These are phyloP conservation scores for Leptoteleia sp. DNA, from an alignment of 1,140 invertebrate species.

Conservation along the genomic window DNA sequence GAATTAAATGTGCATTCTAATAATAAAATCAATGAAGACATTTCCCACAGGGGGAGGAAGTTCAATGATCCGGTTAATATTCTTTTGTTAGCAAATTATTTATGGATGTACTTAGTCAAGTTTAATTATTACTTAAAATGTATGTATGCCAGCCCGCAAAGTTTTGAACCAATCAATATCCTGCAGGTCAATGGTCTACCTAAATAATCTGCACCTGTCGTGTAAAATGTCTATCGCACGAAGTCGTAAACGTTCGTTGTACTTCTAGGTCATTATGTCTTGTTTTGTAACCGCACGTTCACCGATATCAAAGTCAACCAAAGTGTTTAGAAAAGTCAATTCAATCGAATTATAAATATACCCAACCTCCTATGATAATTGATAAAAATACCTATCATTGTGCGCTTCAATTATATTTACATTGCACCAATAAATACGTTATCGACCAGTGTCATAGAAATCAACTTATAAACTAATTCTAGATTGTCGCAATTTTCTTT, in stretches of 20 bases:
- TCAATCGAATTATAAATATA: too few relatives aligned
- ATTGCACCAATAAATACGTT: too few relatives aligned
- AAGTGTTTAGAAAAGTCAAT: too few relatives aligned
- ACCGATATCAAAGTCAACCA: background rate
- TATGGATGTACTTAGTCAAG: background rate
- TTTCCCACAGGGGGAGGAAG: background rate
- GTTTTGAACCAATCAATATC: conserved; percentile 53
- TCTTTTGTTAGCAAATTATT: conserved; percentile 11
- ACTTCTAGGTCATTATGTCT: conserved; percentile 35
- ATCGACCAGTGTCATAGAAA: too few relatives aligned
- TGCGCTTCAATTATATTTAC: background rate
- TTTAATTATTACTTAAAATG: conserved; percentile 28
- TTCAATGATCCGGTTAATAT: conserved; percentile 17
- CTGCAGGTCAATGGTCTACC: conserved; percentile 49
- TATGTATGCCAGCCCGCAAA: conserved; percentile 11
- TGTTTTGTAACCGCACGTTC: conserved; percentile 6
- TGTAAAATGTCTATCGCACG: conserved; percentile 34
- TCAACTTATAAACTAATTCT: too few relatives aligned
- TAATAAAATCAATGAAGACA: conserved; percentile 6
- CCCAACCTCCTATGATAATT: background rate
- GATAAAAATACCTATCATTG: background rate
- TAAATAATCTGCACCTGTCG: conserved; percentile 45
- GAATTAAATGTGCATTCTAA: too few relatives aligned
- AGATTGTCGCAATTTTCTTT: too few relatives aligned
- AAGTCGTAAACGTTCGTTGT: conserved; percentile 38